A percentile compares a stretch with the other conserved stretches of the same genome.
phyloP scores from a whole-genome alignment of 1,140 invertebrate genomes.

The Drosophila bifasciata region DNA sequence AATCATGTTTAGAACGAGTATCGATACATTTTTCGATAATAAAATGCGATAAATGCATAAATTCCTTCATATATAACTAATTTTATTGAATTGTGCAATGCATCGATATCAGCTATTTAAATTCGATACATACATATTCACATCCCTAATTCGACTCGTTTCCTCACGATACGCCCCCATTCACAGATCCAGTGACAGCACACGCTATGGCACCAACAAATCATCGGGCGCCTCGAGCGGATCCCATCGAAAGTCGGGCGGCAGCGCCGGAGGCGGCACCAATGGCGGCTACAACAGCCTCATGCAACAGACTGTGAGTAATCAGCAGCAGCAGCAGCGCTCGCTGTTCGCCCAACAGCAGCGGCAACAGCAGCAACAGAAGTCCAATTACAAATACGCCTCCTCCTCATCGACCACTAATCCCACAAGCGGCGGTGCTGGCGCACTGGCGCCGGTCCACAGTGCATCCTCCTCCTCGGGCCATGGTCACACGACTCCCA shows the following conservation, averaged over 20 bases:
- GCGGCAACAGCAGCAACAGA: slow-evolving; percentile 68
- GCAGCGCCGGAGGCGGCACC: slow-evolving; percentile 57
- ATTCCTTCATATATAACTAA: too few relatives aligned
- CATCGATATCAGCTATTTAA: too few relatives aligned
- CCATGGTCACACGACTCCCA: too few relatives aligned
- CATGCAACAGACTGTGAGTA: slow-evolving; percentile 84
- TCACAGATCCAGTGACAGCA: slow-evolving; percentile 81
- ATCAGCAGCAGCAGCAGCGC: slow-evolving; percentile 79
- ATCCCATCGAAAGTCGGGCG: slow-evolving; percentile 77
- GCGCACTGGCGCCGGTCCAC: slow-evolving; percentile 72
- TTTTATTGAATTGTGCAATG: too few relatives aligned
- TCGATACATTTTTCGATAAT: too few relatives aligned
- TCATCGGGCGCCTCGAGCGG: slow-evolving; percentile 83
- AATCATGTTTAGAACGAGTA: too few relatives aligned
- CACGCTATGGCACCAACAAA: slow-evolving; percentile 83
- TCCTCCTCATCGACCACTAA: slow-evolving; percentile 67
- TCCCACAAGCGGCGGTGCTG: slow-evolving; percentile 48
- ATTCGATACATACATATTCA: not conserved
- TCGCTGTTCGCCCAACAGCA: slow-evolving; percentile 73
- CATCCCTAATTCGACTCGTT: not conserved
- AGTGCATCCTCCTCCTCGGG: slow-evolving; percentile 27
- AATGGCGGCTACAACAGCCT: slow-evolving; percentile 78
- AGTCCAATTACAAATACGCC: slow-evolving; percentile 77
- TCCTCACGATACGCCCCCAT: too few relatives aligned
- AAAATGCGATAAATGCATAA: too few relatives aligned